Base-by-base conservation (phyloP, 2,888 invertebrate species). In the Exocentrus adspersus region DNA sequence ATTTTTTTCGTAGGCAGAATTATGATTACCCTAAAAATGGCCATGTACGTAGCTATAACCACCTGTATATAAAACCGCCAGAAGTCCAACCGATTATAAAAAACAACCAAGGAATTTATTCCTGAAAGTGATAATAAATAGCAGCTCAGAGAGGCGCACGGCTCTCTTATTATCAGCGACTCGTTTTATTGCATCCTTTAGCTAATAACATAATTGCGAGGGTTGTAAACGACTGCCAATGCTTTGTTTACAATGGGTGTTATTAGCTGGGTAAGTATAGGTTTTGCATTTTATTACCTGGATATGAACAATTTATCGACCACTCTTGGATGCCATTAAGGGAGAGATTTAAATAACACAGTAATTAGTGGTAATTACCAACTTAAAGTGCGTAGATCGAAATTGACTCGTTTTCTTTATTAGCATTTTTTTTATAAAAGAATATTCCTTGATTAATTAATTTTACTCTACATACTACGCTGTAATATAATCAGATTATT, bases 211-310 rank as follows among this genome's bases (percentile, higher is more conserved):
- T 43, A 43, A 43, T 43, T 43, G 19, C 43, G 19, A 17, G 17
- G 17, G 20, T 20, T 17, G 37, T 37, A 37, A 37, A 37, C 12
- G 37, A 37, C 37, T 12, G 37, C 14, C 37, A n/a, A 37, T 37
- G 37, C 37, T 37, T 37, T 37, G 37, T 37, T 37, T 37, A 37
- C 37, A 37, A 37, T 43, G 17, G 20, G 4, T 43, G 20, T 43
- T 43, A 43, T 43, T 43, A 20, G 43, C 17, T 17, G 17, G 43
- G 17, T 43, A 43, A 43, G 17, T 43, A 43, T 20, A 43, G 43
- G 43, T 43, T 43, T 43, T 20, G 43, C 16, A 14, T 37, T 37
- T 37, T 37, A 37, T n/a, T 37, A 14, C 37, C 14, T n/a, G n/a
- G 12, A 2, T 37, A n/a, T n/a, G n/a, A n/a, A n/a, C n/a, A 37